phyloP scores from a whole-genome alignment of 1,140 invertebrate species.

The Nasonia longicornis region DNA sequence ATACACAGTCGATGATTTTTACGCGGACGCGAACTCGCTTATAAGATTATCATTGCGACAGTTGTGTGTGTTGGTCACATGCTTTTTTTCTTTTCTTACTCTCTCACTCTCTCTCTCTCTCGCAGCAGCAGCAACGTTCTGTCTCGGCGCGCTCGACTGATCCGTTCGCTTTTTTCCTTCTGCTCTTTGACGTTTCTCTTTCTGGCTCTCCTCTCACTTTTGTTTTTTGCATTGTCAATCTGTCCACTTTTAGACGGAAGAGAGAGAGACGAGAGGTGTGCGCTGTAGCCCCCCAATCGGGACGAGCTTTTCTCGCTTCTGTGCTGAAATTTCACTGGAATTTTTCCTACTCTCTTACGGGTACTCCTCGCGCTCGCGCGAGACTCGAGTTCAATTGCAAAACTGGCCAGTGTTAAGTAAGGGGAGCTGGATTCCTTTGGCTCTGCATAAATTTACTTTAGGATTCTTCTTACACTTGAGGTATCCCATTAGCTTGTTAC shows the following conservation, averaged over 20 bases:
- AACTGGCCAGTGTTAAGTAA: neutral
- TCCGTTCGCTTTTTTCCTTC: slow-evolving; percentile 4
- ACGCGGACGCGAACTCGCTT: neutral
- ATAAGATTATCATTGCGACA: neutral
- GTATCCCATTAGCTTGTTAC: slow-evolving; percentile 26
- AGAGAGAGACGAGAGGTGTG: neutral
- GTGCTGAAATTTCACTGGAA: slow-evolving; percentile 8
- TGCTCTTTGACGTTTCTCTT: slow-evolving; percentile 15
- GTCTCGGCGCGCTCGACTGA: neutral
- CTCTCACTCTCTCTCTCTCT: neutral
- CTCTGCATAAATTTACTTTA: slow-evolving; percentile 23
- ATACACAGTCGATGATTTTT: neutral
- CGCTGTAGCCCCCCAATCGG: neutral
- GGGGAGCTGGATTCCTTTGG: slow-evolving; percentile 13
- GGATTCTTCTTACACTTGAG: slow-evolving; percentile 22
- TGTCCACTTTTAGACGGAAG: slow-evolving; percentile 13
- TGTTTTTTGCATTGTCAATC: slow-evolving; percentile 27
- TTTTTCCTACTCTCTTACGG: neutral
- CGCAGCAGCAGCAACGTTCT: neutral
- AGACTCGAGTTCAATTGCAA: neutral
- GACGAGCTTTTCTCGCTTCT: neutral
- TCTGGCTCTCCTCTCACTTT: neutral
- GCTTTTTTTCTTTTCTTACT: neutral
- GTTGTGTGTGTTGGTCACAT: neutral
- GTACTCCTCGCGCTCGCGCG: no score